Base-by-base conservation (phyloP, 2,797 vertebrate species). In the Hirundo rustica region DNA sequence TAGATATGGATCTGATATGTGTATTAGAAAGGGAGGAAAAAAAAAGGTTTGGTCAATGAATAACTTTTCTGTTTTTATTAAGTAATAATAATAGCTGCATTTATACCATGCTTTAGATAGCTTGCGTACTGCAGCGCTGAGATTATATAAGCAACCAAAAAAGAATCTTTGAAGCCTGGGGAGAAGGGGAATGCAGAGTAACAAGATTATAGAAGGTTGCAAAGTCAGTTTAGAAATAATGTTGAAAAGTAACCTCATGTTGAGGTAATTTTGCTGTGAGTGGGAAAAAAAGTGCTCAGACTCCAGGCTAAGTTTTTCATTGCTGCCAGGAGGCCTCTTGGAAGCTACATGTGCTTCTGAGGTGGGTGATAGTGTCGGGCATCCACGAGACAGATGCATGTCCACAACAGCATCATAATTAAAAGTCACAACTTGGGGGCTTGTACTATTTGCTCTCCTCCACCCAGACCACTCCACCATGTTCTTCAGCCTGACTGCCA, bases 11-110 rank as follows among this genome's bases (percentile, higher is more conserved):
- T 95, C 70, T 82, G 75, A 47, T 88, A 44, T 36, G 62, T 68
- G 93, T 88, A 79, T 96, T 94, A 88, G 75, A 84, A 81, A 61
- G 32, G 9, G 4, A 26, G 6, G 2, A 13, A 16, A 14, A 21
- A 30, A 40, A 51, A 23, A 14, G 7, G 4, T 16, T 58, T 88
- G 50, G 58, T 75, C 89, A 92, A 64, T 88, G 26, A 89, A 74
- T 92, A 89, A 89, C 82, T 83, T 82, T 15, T 29, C 45, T 95
- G 84, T 40, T 93, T 92, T 92, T 65, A 79, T 61, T 55, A 75
- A 53, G 47, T 34, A 73, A 62, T 81, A 81, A 85, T 92, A 81
- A 89, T 29, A 73, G 71, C 19, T 86, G 58, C 34, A 18, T 92
- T 92, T 84, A 57, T 73, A 34, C 40, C 16, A 13, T 78, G 70